These are phyloP conservation scores for Cartodere bifasciata DNA, from an alignment of 2,888 invertebrate species.

Conservation along the genomic window DNA sequence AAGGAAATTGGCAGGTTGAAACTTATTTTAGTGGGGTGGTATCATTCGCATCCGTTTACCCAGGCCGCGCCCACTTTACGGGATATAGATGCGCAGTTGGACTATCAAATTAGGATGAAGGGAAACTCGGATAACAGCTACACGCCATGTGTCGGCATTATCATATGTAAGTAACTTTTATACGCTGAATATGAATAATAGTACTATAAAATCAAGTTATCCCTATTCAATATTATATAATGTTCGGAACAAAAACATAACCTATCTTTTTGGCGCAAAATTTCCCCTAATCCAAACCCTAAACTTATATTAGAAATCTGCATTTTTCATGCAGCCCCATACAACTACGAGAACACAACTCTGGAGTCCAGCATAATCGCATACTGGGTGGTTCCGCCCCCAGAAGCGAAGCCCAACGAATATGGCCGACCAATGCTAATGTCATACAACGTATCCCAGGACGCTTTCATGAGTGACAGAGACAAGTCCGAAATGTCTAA, in stretches of 20 bases:
- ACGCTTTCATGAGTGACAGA: slow-evolving; percentile 66
- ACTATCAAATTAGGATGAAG: slow-evolving; percentile 90
- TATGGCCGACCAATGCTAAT: slow-evolving; percentile 87
- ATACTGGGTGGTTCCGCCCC: slow-evolving; percentile 94
- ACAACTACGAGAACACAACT: slow-evolving; percentile 66
- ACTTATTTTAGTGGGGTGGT: slow-evolving; percentile 82
- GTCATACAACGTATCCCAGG: slow-evolving; percentile 73
- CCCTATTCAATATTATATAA: too few relatives aligned
- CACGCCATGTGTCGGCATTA: slow-evolving; percentile 83
- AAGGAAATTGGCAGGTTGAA: slow-evolving; percentile 71
- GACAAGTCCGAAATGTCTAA: slow-evolving; percentile 77
- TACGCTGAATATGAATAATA: too few relatives aligned
- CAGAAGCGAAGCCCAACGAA: slow-evolving; percentile 82
- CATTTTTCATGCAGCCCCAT: slow-evolving; percentile 56
- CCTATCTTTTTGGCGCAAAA: too few relatives aligned
- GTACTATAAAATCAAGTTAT: too few relatives aligned
- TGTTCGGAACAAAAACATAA: too few relatives aligned
- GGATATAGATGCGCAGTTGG: slow-evolving; percentile 86
- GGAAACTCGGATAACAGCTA: slow-evolving; percentile 85
- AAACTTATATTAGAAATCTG: too few relatives aligned
- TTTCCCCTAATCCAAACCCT: too few relatives aligned
- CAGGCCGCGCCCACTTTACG: slow-evolving; percentile 76
- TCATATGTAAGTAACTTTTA: slow-evolving; percentile 64
- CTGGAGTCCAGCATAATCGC: slow-evolving; percentile 73
- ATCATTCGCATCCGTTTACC: slow-evolving; percentile 85